Percentiles rank a stretch among this genome's conserved stretches.
Conservation (phyloP, 2,888 invertebrate genomes). For the Andrena fulva region DNA sequence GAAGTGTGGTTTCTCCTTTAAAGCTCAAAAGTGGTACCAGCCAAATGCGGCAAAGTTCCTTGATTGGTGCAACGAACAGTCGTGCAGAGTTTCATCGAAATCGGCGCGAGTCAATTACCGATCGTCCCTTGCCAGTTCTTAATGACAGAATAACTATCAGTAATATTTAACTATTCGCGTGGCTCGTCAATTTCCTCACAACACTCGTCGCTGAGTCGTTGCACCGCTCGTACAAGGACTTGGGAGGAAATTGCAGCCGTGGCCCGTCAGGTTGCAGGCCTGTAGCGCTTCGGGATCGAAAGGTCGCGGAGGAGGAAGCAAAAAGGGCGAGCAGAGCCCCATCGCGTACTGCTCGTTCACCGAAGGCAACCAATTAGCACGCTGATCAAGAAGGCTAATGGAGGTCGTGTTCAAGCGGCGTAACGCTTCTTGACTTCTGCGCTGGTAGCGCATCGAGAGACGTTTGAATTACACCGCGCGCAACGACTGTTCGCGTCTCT, state of each 20-base stretch:
- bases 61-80: no score
- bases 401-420: conserved; percentile 73
- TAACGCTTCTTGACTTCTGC: conserved; percentile 68
- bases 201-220: neutral
- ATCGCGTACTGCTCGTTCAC: conserved; percentile 51
- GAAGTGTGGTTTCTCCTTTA: no score
- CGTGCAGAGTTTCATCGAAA: no score
- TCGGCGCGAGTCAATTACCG: no score
- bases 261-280: neutral
- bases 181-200: neutral
- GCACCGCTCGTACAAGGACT: neutral
- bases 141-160: neutral
- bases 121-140: no score
- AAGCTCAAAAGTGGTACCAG: no score
- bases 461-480: conserved; percentile 54
- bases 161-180: conserved; percentile 1
- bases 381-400: conserved; percentile 75
- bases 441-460: conserved; percentile 57
- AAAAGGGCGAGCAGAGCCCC: conserved; percentile 8
- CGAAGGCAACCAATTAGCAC: conserved; percentile 73
- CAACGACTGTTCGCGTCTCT: conserved; percentile 52
- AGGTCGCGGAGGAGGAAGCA: conserved; percentile 20
- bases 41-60: no score
- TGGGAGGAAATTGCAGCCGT: conserved; percentile 18
- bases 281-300: conserved; percentile 6